Evolutionary conservation across 2,888 invertebrate species (phyloP), one percentile per base, ranked within the genome.

Genomic region (Thera britannica): DNA sequence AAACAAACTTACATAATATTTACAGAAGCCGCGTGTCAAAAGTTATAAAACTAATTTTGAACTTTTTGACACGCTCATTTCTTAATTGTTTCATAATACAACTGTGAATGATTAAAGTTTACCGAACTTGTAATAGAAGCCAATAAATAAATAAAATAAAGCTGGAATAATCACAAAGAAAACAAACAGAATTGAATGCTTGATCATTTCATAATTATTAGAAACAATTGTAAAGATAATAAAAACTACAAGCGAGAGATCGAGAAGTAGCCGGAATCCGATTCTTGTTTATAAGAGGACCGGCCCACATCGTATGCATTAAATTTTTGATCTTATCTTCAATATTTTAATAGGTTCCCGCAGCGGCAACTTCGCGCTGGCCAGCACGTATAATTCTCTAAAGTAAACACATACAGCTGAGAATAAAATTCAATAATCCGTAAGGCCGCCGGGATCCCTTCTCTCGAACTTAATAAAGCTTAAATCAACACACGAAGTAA

Each of bases 341-440:
- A 85, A 90, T 90, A 91, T 91, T 93, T 92, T 92, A 92, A 92
- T 92, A 92, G 91, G 90, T 91, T 92, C 90, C 90, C 90, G 90
- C 86, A 85, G 91, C 90, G 90, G 90, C 90, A 90, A 88, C 90
- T 88, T 81, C 86, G 83, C 77, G 76, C 77, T 78, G 81, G 68
- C 81, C 88, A 83, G 87, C 90, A 89, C 86, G 82, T 87, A 68
- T 91, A 90, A 92, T 90, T 90, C 90, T 90, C 89, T 87, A 84
- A 88, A 87, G 86, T 87, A 89, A 52, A 44, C 41, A 62, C 55
- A 62, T 54, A 61, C 67, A 81, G 87, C 81, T 77, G 78, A 84
- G 84, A 82, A 87, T 89, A 90, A 89, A 89, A 90, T 90, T 89
- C 88, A 88, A 91, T 90, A 90, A 87, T 81, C 83, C 73, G 75